Evolutionary conservation across 2,888 invertebrate genomes (phyloP), one percentile per base, ranked within the genome.

Genomic region (Metopia argyrocephala): DNA sequence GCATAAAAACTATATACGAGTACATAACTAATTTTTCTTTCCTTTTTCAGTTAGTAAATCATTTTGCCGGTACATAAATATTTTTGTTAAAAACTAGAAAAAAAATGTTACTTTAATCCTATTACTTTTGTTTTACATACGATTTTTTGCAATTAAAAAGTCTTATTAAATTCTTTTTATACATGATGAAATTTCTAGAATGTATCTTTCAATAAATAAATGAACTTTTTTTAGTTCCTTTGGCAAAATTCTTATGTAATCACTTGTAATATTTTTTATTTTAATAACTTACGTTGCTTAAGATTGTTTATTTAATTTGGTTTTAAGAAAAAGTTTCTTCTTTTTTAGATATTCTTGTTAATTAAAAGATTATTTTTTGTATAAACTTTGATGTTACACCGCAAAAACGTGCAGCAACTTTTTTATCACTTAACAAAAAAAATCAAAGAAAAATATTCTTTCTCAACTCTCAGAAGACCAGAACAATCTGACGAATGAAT

Each of bases 401-500:
- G 61, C 28, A 25, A 79, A 79, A 84, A 79, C 82, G 82, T 78
- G 81, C 79, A 73, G 28, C 48, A 74, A 31, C 28, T 59, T 7
- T 71, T 61, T 78, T 76, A 78, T 62, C 81, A 71, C 64, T 75
- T 59, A 74, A 75, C 61, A 54, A 70, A 70, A 75, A 59, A 73
- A 82, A 73, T 50, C 61, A 61, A n/a, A n/a, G n/a, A n/a, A n/a
- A n/a, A n/a, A n/a, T n/a, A n/a, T n/a, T n/a, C n/a, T n/a, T n/a
- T n/a, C 64, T 69, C 15, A 78, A 57, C 57, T 73, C 70, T 50
- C 73, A 76, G 68, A 79, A 80, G 75, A 78, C 78, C 59, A 83
- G 83, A 84, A 84, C 75, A 84, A 78, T 84, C 83, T 73, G 71
- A 79, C 68, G 56, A 66, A n/a, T 73, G 50, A 66, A 12, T 69